These are phyloP conservation scores for Lycia hirtaria DNA, from an alignment of 2,888 invertebrate genomes.

Conservation along the genomic window DNA sequence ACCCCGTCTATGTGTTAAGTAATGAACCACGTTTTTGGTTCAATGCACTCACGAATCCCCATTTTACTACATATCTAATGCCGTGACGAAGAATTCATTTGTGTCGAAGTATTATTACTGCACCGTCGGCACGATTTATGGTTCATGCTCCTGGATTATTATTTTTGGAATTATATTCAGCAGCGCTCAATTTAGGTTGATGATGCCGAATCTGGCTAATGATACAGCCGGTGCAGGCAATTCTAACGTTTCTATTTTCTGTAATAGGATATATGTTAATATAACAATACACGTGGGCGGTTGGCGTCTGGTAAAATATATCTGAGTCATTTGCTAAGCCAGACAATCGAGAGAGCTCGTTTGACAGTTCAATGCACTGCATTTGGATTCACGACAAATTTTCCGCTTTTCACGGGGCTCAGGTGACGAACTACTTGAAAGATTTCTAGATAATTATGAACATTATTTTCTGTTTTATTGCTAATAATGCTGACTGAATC, in stretches of 20 bases:
- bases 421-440: conserved; percentile 47
- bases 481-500: conserved; percentile 14
- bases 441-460: conserved; percentile 28
- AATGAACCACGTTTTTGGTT: conserved; percentile 82
- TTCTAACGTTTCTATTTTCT: conserved; percentile 37
- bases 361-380: conserved; percentile 66
- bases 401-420: conserved; percentile 70
- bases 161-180: conserved; percentile 22
- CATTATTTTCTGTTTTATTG: conserved; percentile 40
- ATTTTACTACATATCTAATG: conserved; percentile 72
- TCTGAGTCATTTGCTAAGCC: conserved; percentile 50
- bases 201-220: conserved; percentile 27
- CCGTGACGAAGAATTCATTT: conserved; percentile 73
- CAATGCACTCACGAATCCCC: conserved; percentile 80
- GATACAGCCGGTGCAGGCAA: conserved; percentile 25
- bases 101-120: conserved; percentile 61
- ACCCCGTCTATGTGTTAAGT: conserved; percentile 72
- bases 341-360: conserved; percentile 52
- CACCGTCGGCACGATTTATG: conserved; percentile 57
- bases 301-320: conserved; percentile 45
- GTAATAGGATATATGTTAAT: conserved; percentile 47
- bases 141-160: conserved; percentile 27
- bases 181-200: conserved; percentile 26
- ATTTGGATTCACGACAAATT: conserved; percentile 66
- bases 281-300: conserved; percentile 52